Evolutionary conservation across 1,140 invertebrate species (phyloP).

Genomic region (Harlomillsia oculata): DNA sequence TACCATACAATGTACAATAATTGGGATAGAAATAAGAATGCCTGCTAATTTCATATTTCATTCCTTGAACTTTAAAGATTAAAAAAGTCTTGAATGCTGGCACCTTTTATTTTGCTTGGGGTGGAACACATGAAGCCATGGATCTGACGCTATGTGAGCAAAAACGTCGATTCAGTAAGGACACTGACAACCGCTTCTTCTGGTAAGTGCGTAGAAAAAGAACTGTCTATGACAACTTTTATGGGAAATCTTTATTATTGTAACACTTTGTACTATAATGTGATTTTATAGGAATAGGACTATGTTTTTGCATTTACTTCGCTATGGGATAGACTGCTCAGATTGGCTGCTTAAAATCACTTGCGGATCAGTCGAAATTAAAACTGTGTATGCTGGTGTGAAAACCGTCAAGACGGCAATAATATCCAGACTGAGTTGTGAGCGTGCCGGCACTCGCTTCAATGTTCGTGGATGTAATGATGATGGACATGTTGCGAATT

Average conservation of each 20-base stretch:
- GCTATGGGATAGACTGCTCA: slow-evolving; percentile 76
- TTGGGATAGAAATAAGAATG: not conserved
- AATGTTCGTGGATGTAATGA: slow-evolving; percentile 98
- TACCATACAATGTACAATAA: not conserved
- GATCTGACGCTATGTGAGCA: slow-evolving; percentile 91
- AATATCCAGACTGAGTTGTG: slow-evolving; percentile 90
- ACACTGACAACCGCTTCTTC: slow-evolving; percentile 90
- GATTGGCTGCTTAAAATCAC: slow-evolving; percentile 86
- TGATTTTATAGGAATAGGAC: slow-evolving; percentile 66
- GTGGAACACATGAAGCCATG: slow-evolving; percentile 46
- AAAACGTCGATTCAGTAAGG: slow-evolving; percentile 60
- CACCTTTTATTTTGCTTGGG: slow-evolving; percentile 93
- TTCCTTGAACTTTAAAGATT: slow-evolving; percentile 10
- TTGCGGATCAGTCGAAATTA: slow-evolving; percentile 91
- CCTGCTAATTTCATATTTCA: not conserved
- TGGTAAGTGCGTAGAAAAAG: slow-evolving; percentile 52
- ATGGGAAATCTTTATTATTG: not conserved
- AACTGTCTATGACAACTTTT: not conserved
- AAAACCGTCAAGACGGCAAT: slow-evolving; percentile 85
- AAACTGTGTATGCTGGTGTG: slow-evolving; percentile 88
- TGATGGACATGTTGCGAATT: slow-evolving; percentile 98
- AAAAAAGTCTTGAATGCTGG: slow-evolving; percentile 84
- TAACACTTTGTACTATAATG: not conserved
- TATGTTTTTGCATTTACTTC: slow-evolving; percentile 79
- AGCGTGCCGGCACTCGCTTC: slow-evolving; percentile 88